Evolutionary conservation across 2,797 vertebrate genomes (phyloP), one percentile per base, ranked within the genome.

Genomic region (Gymnoscopelus braueri): DNA sequence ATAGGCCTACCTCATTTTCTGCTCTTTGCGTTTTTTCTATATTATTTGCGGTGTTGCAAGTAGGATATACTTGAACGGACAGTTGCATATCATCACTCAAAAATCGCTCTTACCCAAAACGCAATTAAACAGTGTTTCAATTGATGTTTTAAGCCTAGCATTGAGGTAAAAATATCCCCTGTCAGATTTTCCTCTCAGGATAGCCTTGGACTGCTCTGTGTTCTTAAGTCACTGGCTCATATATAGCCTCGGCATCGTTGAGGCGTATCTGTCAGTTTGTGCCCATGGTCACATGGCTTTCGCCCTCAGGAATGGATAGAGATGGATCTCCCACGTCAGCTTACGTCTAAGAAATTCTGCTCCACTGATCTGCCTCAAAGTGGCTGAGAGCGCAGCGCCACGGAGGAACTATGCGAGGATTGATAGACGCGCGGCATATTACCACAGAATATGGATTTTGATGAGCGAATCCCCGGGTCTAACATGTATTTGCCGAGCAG

Each of bases 321-420:
- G 96, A 97, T 96, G 96, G 96, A 97, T 97, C 95, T 44, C 97
- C 96, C 96, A 98, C 97, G 97, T 98, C 97, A 99, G 97, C 96
- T 94, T 96, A 97, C 95, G 97, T 97, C 96, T 98, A 95, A 96
- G 93, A 96, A 96, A 96, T 97, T 93, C 95, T 95, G 95, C 96
- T 97, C 94, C 94, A 93, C 91, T 93, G 95, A 95, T 96, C 95
- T 92, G 95, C 95, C 96, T 98, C 96, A 97, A 96, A 97, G 96
- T 94, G 96, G 93, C 95, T 95, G 96, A 44, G 69, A 87, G 89
- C 89, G 78, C 87, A 85, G 85, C 84, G 87, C 78, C 74, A 83
- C 87, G 67, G 72, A 88, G 87, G 96, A 96, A 95, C 96, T 94
- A 98, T 98, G 97, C 93, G 94, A 93, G 95, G 95, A 94, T 92